Evolutionary conservation across 1,140 invertebrate genomes (phyloP).

Genomic region (Drosophila jambulina): DNA sequence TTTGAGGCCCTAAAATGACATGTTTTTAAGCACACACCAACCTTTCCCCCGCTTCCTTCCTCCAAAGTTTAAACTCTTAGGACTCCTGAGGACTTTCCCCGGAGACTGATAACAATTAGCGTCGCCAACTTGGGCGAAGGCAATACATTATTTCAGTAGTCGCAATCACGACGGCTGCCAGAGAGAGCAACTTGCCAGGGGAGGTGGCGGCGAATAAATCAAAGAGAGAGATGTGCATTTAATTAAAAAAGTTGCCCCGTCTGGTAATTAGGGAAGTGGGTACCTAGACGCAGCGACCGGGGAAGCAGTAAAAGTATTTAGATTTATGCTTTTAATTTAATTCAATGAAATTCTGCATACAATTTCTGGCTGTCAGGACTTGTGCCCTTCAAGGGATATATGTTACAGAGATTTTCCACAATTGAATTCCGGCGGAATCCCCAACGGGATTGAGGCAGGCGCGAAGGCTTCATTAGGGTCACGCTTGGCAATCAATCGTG

Average conservation of each 20-base stretch:
- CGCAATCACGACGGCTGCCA: neutral
- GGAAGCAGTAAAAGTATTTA: neutral
- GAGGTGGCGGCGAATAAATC: conserved; percentile 4
- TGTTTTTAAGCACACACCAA: conserved; percentile 4
- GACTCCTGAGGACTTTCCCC: neutral
- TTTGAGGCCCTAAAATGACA: conserved; percentile 12
- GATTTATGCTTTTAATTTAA: neutral
- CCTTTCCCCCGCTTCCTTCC: neutral
- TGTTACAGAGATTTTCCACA: neutral
- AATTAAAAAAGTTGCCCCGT: conserved; percentile 10
- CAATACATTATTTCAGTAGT: conserved; percentile 4
- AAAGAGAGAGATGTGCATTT: conserved; percentile 6
- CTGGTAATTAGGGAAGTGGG: conserved; percentile 5
- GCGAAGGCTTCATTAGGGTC: conserved; percentile 13
- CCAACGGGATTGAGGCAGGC: neutral
- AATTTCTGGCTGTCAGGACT: no score
- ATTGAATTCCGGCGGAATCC: neutral
- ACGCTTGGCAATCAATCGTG: conserved; percentile 42
- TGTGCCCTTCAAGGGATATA: neutral
- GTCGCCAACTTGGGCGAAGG: conserved; percentile 1
- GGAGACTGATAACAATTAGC: conserved; percentile 17
- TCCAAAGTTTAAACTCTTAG: neutral
- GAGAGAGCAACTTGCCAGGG: neutral
- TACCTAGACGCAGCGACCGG: neutral
- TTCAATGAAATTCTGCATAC: no score